Conservation (phyloP, 2,888 invertebrate genomes). For the Catocala sponsa region DNA sequence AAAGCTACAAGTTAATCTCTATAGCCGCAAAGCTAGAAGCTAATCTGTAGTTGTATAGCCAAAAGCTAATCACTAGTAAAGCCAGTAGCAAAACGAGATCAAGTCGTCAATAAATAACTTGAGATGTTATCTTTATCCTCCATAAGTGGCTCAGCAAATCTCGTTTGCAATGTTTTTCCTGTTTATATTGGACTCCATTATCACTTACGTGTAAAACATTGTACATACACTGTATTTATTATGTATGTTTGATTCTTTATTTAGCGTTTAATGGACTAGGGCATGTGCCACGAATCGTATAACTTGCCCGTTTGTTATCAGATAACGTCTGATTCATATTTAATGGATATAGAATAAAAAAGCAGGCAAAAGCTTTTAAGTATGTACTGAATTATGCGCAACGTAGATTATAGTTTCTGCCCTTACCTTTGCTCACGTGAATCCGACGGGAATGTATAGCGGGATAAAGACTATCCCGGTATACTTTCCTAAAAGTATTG, state of each 20-base stretch:
- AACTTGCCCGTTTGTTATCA: neutral
- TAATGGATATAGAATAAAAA: neutral
- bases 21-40: too few relatives aligned
- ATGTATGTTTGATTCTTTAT: neutral
- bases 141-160: constrained; percentile 16
- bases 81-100: too few relatives aligned
- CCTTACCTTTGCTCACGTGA: too few relatives aligned
- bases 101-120: constrained; percentile 2
- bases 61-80: too few relatives aligned
- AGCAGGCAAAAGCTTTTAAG: neutral
- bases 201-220: constrained; percentile 22
- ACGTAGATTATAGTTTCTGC: neutral
- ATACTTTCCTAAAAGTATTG: too few relatives aligned
- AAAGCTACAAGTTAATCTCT: too few relatives aligned
- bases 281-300: neutral
- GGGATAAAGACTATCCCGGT: too few relatives aligned
- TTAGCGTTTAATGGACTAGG: constrained; percentile 1
- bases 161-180: constrained; percentile 14
- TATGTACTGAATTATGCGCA: neutral
- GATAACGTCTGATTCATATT: neutral
- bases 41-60: too few relatives aligned
- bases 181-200: constrained; percentile 21
- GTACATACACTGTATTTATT: constrained; percentile 6
- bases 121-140: constrained; percentile 1
- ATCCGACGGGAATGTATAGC: too few relatives aligned